Percentiles rank a stretch among this genome's conserved stretches.
Conservation (phyloP, 2,888 invertebrate genomes). For the Neoscelio sp. region DNA sequence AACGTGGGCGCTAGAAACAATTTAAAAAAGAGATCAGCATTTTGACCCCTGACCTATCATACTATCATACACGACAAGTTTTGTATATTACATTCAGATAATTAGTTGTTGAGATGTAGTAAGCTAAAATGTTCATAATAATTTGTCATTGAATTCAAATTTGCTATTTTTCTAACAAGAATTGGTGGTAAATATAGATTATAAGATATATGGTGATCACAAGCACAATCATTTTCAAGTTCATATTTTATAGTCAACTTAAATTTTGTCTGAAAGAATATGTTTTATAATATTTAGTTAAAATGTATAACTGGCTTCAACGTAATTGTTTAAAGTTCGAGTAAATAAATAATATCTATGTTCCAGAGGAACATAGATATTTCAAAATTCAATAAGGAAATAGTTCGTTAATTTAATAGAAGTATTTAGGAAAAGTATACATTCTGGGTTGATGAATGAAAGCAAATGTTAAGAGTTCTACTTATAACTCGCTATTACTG, state of each 20-base stretch:
- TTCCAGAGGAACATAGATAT: neutral
- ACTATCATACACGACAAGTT: constrained; percentile 9
- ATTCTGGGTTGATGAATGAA: constrained; percentile 4
- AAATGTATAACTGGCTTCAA: too few species aligned
- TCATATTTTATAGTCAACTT: too few species aligned
- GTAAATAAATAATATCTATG: too few species aligned
- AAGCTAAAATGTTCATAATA: neutral
- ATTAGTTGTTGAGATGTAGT: neutral
- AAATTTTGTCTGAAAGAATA: too few species aligned
- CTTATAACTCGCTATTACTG: too few species aligned
- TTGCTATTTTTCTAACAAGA: neutral
- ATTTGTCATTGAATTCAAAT: constrained; percentile 12
- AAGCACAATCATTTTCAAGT: too few species aligned
- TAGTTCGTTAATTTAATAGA: too few species aligned
- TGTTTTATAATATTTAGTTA: too few species aligned
- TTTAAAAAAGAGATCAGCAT: constrained; percentile 32
- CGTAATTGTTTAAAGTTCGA: too few species aligned
- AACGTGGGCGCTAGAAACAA: constrained; percentile 20
- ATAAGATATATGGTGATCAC: too few species aligned
- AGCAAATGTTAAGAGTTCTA: constrained; percentile 39
- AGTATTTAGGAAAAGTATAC: constrained; percentile 3
- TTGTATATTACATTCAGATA: constrained; percentile 41
- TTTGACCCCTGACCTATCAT: constrained; percentile 50
- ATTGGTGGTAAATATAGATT: too few species aligned
- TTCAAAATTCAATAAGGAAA: too few species aligned